phyloP scores from a whole-genome alignment of 1,140 invertebrate genomes.

The Planococcus citri region DNA sequence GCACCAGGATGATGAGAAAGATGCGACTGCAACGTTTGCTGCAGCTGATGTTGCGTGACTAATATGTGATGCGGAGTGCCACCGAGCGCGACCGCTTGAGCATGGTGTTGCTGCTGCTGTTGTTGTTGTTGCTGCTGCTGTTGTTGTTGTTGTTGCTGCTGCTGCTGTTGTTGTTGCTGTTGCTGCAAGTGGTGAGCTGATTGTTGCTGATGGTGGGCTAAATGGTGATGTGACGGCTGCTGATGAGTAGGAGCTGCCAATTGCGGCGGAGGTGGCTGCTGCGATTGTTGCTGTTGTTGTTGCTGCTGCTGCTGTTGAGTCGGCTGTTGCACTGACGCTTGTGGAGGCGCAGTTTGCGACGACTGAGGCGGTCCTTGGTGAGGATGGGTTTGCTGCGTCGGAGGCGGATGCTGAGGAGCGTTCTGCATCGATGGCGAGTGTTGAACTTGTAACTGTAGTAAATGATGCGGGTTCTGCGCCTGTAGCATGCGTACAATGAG shows the following conservation, averaged over 20 bases:
- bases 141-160: neutral
- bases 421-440: neutral
- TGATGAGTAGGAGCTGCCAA: neutral
- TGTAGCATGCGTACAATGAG: neutral
- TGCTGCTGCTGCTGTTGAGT: conserved; percentile 12
- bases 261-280: neutral
- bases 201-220: neutral
- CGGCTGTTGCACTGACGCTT: neutral
- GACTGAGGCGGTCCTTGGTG: conserved; percentile 13
- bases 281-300: neutral
- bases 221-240: neutral
- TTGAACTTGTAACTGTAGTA: conserved; percentile 8
- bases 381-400: neutral
- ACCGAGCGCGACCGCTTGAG: neutral
- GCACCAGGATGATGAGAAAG: conserved; percentile 32
- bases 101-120: neutral
- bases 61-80: neutral
- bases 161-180: neutral
- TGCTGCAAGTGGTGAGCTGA: neutral
- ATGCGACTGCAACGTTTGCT: conserved; percentile 29
- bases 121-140: neutral
- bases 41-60: neutral
- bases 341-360: neutral
- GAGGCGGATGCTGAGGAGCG: neutral
- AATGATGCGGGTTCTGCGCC: neutral